A percentile compares a stretch with the other conserved stretches of the same genome.
phyloP scores from a whole-genome alignment of 1,140 invertebrate genomes.

The Dinothrombium tinctorium region DNA sequence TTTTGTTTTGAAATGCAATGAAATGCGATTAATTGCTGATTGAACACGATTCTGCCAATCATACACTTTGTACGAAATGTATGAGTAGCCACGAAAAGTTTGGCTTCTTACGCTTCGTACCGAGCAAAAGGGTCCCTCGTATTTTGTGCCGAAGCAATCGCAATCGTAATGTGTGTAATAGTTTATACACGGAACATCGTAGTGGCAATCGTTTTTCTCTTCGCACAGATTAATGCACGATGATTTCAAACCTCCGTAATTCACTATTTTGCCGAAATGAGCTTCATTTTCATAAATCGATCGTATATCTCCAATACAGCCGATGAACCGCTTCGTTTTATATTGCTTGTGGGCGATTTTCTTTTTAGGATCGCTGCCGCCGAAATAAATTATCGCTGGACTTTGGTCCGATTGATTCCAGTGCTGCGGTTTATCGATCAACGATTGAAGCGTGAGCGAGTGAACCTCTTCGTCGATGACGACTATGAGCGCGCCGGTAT shows the following conservation, averaged over 20 bases:
- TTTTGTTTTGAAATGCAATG: conserved; percentile 57
- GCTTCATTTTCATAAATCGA: conserved; percentile 53
- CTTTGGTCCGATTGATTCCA: not conserved
- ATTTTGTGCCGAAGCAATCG: conserved; percentile 69
- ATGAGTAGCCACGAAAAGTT: conserved; percentile 66
- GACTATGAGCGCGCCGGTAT: conserved; percentile 48
- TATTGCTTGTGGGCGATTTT: conserved; percentile 53
- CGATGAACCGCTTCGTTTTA: conserved; percentile 70
- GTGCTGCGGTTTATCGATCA: not conserved
- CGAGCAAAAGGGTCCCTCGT: conserved; percentile 58
- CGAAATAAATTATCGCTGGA: conserved; percentile 6
- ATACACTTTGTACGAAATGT: conserved; percentile 71
- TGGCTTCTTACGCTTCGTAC: conserved; percentile 50
- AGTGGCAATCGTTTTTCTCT: conserved; percentile 51
- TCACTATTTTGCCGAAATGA: too few species aligned
- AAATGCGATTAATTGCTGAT: conserved; percentile 57
- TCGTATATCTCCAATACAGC: conserved; percentile 61
- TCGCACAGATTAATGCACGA: conserved; percentile 35
- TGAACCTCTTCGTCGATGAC: conserved; percentile 38
- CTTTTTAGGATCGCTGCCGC: conserved; percentile 53
- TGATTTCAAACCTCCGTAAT: conserved; percentile 27
- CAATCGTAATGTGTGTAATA: conserved; percentile 61
- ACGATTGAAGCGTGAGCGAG: not conserved
- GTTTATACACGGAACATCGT: conserved; percentile 58
- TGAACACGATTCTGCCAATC: conserved; percentile 74